Conservation (phyloP, 2,113 vertebrate genomes). For the Amphilophus citrinellus region DNA sequence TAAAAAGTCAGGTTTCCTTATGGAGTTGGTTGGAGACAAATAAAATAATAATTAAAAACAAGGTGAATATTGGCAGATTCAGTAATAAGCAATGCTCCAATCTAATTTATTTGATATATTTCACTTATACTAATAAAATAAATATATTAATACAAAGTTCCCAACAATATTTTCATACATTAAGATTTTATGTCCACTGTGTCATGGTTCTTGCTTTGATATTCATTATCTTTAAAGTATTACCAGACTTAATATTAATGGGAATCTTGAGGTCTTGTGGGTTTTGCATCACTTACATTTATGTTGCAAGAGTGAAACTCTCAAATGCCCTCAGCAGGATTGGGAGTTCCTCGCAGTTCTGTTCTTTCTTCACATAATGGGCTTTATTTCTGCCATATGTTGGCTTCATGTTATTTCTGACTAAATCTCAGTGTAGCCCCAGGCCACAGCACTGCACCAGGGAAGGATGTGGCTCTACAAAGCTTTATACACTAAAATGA, state of each 20-base stretch:
- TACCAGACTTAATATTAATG: background rate
- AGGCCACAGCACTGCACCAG: background rate
- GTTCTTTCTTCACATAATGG: background rate
- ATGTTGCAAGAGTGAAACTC: background rate
- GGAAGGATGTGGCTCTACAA: too few relatives aligned
- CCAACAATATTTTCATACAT: background rate
- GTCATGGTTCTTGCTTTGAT: background rate
- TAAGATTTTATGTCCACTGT: background rate
- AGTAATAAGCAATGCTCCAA: background rate
- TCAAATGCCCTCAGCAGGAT: background rate
- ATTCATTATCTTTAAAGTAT: background rate
- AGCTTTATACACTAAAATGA: background rate
- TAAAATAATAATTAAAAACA: background rate
- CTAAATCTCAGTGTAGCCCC: background rate
- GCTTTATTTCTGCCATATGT: background rate
- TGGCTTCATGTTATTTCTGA: background rate
- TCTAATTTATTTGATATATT: background rate
- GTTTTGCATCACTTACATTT: constrained; percentile 7
- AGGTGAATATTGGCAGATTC: background rate
- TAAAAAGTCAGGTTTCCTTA: background rate
- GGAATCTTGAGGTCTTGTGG: background rate
- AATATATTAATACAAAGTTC: background rate
- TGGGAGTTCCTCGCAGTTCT: background rate
- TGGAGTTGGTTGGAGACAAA: background rate
- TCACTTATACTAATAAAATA: background rate